Evolutionary conservation across 1,140 invertebrate genomes (phyloP).

Genomic region (Drosophila asahinai): DNA sequence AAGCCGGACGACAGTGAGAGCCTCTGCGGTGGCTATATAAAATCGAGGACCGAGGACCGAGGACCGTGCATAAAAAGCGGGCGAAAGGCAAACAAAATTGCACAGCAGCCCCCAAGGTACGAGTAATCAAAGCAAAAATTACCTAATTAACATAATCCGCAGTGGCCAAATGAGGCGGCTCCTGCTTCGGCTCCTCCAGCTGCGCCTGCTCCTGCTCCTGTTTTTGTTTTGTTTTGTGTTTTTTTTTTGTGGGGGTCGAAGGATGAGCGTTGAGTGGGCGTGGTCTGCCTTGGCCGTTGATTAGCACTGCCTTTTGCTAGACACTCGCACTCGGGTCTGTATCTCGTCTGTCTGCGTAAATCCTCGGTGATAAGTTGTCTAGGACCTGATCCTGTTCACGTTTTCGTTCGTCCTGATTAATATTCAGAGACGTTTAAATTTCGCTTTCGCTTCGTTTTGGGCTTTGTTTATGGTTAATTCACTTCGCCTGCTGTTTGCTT

Average conservation of each 20-base stretch:
- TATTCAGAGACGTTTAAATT: constrained; percentile 81
- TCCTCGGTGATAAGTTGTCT: constrained; percentile 78
- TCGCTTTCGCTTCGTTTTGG: constrained; percentile 54
- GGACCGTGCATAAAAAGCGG: constrained; percentile 17
- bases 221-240: background rate
- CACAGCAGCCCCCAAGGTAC: constrained; percentile 61
- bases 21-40: background rate
- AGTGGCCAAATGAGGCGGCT: constrained; percentile 77
- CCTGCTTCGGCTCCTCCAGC: constrained; percentile 30
- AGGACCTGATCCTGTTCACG: constrained; percentile 42
- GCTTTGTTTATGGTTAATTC: constrained; percentile 52
- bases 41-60: background rate
- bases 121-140: constrained; percentile 83
- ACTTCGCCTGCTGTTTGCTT: constrained; percentile 50
- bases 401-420: constrained; percentile 63
- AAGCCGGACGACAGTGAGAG: constrained; percentile 56
- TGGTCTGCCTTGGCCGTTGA: constrained; percentile 61
- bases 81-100: constrained; percentile 55
- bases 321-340: constrained; percentile 23
- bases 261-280: constrained; percentile 25
- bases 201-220: background rate
- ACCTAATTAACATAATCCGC: constrained; percentile 84
- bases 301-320: constrained; percentile 57
- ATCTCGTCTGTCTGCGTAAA: constrained; percentile 44
- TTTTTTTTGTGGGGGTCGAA: background rate